Base-by-base conservation (phyloP, 1,140 invertebrate genomes). In the Cyphomyrmex costatus region DNA sequence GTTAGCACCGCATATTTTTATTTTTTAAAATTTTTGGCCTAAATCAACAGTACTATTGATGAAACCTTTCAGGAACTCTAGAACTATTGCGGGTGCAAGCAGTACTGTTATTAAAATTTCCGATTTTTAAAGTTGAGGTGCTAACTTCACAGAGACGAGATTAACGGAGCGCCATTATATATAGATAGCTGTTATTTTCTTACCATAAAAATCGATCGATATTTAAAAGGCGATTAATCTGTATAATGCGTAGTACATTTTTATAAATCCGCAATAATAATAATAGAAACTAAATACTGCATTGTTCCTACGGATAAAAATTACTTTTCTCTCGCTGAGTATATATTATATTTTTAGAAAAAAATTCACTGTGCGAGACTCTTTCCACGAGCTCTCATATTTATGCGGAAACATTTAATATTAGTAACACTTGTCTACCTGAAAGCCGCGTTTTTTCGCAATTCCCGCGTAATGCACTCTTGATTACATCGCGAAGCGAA, bases 401-500 rank as follows among this genome's bases (percentile, higher is more conserved):
- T 83, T 83, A 83, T 83, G 53, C 79, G 36, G 51, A 74, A 68
- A 73, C 68, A 73, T 83, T 74, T 83, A 83, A 83, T 83, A 83
- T 83, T 83, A 46, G 79, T 83, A 60, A 73, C 68, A 83, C 66
- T 46, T 83, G 68, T 74, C 49, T 60, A 24, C 33, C 36, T 60
- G 79, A 83, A 73, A 73, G 79, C 53, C 36, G 19, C 30, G 53
- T 60, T 80, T 73, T 83, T 83, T 83, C 24, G 53, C 79, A 83
- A 73, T 83, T 74, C 60, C 16, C 68, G 53, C 79, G 79, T 83
- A 83, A 83, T 49, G 56, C 53, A 56, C 42, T 30, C 66, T 73
- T 83, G 68, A 83, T 83, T 83, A 83, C 36, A 24, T 36, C 27
- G 53, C 51, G 68, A 83, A 49, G 19, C 19, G 27, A 74, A 73